phyloP scores from a whole-genome alignment of 2,888 invertebrate species.

The Hirtodrosophila alboralis region DNA sequence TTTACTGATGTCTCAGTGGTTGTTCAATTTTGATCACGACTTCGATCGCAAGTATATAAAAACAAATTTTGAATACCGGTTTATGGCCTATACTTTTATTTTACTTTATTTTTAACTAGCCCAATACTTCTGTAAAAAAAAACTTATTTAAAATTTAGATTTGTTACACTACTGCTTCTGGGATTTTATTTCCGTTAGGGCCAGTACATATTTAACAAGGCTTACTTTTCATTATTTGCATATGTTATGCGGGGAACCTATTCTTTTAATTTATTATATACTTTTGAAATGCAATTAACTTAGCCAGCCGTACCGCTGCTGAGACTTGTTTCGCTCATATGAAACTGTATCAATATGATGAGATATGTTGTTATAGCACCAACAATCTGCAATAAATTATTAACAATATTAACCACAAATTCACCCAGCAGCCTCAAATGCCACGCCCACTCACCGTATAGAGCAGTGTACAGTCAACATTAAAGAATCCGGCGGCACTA shows the following conservation, averaged over 20 bases:
- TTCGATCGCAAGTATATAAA: constrained; percentile 15
- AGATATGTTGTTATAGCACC: constrained; percentile 84
- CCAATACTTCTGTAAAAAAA: constrained; percentile 22
- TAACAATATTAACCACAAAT: background rate
- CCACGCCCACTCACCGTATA: constrained; percentile 82
- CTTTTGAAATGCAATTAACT: no score
- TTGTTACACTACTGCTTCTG: constrained; percentile 31
- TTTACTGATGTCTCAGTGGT: constrained; percentile 8
- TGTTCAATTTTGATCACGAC: constrained; percentile 16
- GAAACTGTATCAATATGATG: constrained; percentile 84
- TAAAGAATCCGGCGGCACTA: constrained; percentile 85
- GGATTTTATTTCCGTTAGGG: no score
- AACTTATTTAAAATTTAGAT: constrained; percentile 13
- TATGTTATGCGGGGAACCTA: background rate
- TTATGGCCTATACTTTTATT: constrained; percentile 9
- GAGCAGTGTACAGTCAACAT: constrained; percentile 84
- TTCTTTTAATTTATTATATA: no score
- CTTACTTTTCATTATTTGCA: constrained; percentile 1
- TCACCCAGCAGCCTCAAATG: no score
- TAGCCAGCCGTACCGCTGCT: background rate
- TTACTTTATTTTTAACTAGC: constrained; percentile 23
- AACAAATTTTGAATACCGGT: constrained; percentile 7
- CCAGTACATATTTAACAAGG: no score
- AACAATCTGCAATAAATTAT: constrained; percentile 79
- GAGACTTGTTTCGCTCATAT: constrained; percentile 76